Evolutionary conservation across 1,140 invertebrate genomes (phyloP).

Genomic region (Littorina saxatilis): DNA sequence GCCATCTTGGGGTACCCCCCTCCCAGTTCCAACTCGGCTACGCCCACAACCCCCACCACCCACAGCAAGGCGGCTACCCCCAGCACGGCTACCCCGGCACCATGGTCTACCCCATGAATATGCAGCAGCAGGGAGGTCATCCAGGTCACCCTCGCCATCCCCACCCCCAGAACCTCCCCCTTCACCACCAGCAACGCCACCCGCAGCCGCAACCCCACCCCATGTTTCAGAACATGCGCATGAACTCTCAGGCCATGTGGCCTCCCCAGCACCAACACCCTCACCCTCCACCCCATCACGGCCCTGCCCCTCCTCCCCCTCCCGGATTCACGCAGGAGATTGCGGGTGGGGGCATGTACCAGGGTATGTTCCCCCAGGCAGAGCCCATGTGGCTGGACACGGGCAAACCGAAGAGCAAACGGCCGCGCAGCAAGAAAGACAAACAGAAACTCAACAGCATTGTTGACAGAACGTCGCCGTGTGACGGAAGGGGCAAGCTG

Average conservation of each 20-base stretch:
- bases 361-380: slow-evolving; percentile 19
- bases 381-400: slow-evolving; percentile 50
- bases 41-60: slow-evolving; percentile 7
- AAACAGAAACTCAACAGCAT: slow-evolving; percentile 59
- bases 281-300: slow-evolving; percentile 2
- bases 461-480: slow-evolving; percentile 62
- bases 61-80: neutral
- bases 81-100: slow-evolving; percentile 20
- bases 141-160: neutral
- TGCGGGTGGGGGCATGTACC: slow-evolving; percentile 1
- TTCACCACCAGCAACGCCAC: neutral
- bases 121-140: slow-evolving; percentile 1
- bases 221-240: slow-evolving; percentile 36
- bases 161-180: neutral
- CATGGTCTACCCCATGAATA: slow-evolving; percentile 21
- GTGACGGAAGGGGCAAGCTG: slow-evolving; percentile 33
- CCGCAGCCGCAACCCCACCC: neutral
- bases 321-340: neutral
- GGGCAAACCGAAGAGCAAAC: slow-evolving; percentile 46
- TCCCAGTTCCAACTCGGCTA: slow-evolving; percentile 20
- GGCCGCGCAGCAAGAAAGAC: slow-evolving; percentile 47
- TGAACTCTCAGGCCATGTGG: slow-evolving; percentile 35
- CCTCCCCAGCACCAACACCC: slow-evolving; percentile 31
- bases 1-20: slow-evolving; percentile 14
- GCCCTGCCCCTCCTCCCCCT: neutral